Conservation (phyloP, 2,113 vertebrate species). For the Ailuropoda melanoleuca region DNA sequence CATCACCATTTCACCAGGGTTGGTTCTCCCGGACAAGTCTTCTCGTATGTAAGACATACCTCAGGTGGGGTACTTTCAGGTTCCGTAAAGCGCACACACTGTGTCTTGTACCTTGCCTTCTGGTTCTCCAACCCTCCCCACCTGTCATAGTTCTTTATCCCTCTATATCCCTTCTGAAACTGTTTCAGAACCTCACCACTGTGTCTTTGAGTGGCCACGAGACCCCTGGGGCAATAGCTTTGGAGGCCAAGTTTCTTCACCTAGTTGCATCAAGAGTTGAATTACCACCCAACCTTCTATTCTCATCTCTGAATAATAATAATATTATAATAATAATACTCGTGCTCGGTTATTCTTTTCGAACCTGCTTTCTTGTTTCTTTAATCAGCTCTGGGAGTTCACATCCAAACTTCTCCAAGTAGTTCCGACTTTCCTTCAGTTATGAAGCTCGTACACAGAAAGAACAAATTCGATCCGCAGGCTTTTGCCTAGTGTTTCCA, state of each 20-base stretch:
- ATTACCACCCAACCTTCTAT: not conserved
- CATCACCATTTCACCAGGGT: too few species aligned
- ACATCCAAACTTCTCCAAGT: not conserved
- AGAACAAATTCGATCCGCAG: rapidly evolving
- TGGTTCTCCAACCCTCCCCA: not conserved
- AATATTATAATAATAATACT: not conserved
- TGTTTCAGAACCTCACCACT: not conserved
- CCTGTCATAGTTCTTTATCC: not conserved
- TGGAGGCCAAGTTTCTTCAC: too few species aligned
- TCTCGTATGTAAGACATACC: rapidly evolving
- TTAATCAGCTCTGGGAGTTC: not conserved
- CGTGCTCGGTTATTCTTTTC: not conserved
- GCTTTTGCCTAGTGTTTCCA: not conserved
- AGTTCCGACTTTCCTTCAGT: too few species aligned
- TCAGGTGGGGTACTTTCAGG: too few species aligned
- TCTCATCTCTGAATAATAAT: not conserved
- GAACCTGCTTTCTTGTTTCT: not conserved
- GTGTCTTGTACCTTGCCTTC: not conserved
- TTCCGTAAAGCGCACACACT: not conserved
- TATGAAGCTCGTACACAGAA: not conserved
- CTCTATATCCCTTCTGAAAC: not conserved
- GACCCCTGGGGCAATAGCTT: not conserved
- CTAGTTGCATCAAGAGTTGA: not conserved
- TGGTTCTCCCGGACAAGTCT: not conserved
- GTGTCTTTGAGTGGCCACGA: not conserved